Evolutionary conservation across 2,797 vertebrate species (phyloP).

Genomic region (Smutsia temminckii): DNA sequence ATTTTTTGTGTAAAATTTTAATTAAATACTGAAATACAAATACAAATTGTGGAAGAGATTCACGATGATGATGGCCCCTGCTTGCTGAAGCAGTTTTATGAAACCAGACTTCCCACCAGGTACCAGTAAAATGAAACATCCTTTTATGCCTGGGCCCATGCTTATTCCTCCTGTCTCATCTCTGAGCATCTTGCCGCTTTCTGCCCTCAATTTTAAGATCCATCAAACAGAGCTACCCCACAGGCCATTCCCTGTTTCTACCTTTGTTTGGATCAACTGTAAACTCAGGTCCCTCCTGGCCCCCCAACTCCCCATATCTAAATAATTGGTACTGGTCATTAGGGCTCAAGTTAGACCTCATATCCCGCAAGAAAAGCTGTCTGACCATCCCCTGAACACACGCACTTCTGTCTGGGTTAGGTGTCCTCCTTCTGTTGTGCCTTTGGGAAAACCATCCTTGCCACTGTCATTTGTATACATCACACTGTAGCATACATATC

Average conservation of each 20-base stretch:
- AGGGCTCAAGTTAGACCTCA: neutral
- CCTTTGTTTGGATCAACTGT: neutral
- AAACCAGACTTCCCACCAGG: neutral
- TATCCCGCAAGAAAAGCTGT: neutral
- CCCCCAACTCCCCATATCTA: neutral
- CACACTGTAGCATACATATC: neutral
- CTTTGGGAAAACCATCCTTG: neutral
- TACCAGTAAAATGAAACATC: neutral
- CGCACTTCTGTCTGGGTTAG: neutral
- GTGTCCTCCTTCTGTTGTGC: neutral
- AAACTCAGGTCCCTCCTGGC: neutral
- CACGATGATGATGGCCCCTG: neutral
- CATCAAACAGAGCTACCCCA: neutral
- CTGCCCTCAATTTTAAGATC: slow-evolving; percentile 9
- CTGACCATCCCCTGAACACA: neutral
- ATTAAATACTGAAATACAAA: slow-evolving; percentile 22
- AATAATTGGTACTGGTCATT: slow-evolving; percentile 19
- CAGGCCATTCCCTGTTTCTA: neutral
- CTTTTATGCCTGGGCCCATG: neutral
- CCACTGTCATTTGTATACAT: neutral
- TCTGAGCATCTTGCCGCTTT: neutral
- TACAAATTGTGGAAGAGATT: neutral
- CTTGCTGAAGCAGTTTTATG: neutral
- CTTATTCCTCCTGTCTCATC: neutral
- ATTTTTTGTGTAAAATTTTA: neutral